Base-by-base conservation (phyloP, 2,113 vertebrate genomes). In the Ploceus nigricollis region DNA sequence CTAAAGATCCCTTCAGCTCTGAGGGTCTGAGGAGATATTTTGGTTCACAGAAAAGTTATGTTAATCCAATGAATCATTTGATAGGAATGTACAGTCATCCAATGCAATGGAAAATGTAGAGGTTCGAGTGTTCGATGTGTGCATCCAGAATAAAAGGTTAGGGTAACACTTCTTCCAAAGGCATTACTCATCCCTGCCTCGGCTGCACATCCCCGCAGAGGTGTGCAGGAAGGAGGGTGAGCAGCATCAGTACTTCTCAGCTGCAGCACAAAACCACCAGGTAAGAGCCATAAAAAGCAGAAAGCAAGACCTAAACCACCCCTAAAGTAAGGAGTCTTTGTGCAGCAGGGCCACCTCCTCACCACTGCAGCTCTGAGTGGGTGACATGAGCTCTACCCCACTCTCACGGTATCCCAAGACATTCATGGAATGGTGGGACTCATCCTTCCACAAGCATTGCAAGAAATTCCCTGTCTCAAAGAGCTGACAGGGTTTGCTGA, bases 51-150 rank as follows among this genome's bases (percentile, higher is more conserved):
- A 65, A 58, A 82, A 96, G 90, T 79, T 70, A 93, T 94, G 96
- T 92, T 97, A 86, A 97, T 92, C 63, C 66, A 87, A 20, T 97
- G 97, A 98, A 93, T 97, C 97, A 97, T 45, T 84, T 82, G 82
- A 61, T 73, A 96, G 94, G 95, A 97, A 97, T 83, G 97, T 77
- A 93, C 50, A 97, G 90, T 97, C 97, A 95, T 89, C 80, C 86
- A 80, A 81, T 68, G 93, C 95, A 81, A 69, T 60, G 91, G 97
- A 96, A 97, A 97, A 92, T 33, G 40, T 61, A 82, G 91, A 94
- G 95, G 82, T 97, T 91, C 11, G 63, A 96, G 81, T 7, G 70
- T 40, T 97, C 39, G 22, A 39, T 91, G 95, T 73, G 69, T 25
- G 65, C 86, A 96, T 76, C 86, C 89, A 95, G 93, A 83, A 96